Evolutionary conservation across 2,113 vertebrate species (phyloP), one percentile per base, ranked within the genome.

Genomic region (Cariama cristata): DNA sequence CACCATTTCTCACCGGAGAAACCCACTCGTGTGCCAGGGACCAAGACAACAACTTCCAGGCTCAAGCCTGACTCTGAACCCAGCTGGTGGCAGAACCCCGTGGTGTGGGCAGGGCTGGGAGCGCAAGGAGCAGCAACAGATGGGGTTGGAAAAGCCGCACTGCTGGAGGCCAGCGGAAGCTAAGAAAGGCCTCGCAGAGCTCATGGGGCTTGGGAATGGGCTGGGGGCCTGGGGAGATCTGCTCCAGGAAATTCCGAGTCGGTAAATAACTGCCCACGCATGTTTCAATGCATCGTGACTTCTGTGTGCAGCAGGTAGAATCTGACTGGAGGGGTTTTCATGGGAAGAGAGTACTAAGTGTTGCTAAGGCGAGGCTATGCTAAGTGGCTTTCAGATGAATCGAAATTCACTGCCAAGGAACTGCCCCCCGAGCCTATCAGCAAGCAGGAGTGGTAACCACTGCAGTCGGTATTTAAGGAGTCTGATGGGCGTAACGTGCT

Each of bases 131-230:
- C 24, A 20, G 52, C 58, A 8, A 4, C 33, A 9, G 17, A 9
- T 40, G 40, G 56, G 19, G 83, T 66, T 42, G 53, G 81, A 53
- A 35, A 8, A 6, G 45, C 73, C 66, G 52, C 33, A 53, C 62
- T 87, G 2, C 84, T 87, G 96, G 91, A 90, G 97, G 77, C 49
- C 91, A 95, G 81, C 73, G 63, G 52, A 96, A 80, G 64, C 72
- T 77, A n/a, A 97, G 44, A 82, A 95, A 92, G 8, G 5, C 14
- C 32, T 20, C 60, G 35, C 42, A 52, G 53, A 47, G 40, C 32
- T 33, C 45, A 4, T 1, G 13, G 20, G 10, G 38, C 45, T 45
- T 1, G n/a, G 22, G 33, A 79, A 11, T 1, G 4, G n/a, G 8
- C 79, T 4, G 89, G 38, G 44, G 50, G 35, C 8, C 28, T 5